Conservation (phyloP, 2,888 invertebrate genomes). For the Augiades crinisus region DNA sequence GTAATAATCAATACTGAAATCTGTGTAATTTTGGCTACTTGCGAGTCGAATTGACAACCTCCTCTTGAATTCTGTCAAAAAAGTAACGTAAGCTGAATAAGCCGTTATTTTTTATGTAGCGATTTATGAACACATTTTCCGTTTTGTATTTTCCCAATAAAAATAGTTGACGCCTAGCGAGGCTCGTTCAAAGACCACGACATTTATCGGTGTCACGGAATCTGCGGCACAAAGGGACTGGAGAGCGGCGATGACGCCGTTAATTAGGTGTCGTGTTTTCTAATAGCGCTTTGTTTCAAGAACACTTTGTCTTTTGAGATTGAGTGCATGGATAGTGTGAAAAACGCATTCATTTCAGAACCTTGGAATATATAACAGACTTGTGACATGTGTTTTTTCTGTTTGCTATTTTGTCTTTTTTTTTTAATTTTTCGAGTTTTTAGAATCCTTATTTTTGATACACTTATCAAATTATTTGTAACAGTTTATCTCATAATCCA, state of each 20-base stretch:
- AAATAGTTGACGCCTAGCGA: conserved; percentile 17
- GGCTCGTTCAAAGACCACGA: conserved; percentile 18
- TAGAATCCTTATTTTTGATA: no score
- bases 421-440: no score
- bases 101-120: no score
- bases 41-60: no score
- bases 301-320: conserved; percentile 21
- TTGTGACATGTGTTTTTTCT: background rate
- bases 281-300: conserved; percentile 23
- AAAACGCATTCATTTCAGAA: background rate
- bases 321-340: conserved; percentile 17
- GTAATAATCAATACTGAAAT: no score
- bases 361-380: background rate
- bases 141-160: background rate
- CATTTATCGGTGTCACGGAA: conserved; percentile 24
- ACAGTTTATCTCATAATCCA: no score
- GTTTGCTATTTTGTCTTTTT: no score
- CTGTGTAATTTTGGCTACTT: no score
- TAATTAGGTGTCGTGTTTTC: conserved; percentile 27
- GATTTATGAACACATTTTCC: background rate
- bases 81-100: no score
- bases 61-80: no score
- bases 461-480: no score
- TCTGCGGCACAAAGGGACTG: conserved; percentile 17
- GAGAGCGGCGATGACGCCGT: conserved; percentile 22